phyloP scores from a whole-genome alignment of 1,140 invertebrate genomes.

The Pogonus chalceus region DNA sequence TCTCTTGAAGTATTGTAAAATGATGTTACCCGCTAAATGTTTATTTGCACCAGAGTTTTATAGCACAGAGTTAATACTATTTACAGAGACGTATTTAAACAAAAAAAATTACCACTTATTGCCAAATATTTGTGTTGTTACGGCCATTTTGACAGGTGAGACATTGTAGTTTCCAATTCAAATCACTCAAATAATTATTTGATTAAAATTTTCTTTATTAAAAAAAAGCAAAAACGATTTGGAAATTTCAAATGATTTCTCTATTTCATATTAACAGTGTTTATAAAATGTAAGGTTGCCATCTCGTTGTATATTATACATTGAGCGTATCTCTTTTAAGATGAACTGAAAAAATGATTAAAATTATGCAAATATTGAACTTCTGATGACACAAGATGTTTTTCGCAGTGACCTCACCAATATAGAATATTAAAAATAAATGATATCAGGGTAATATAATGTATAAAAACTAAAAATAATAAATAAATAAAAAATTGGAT shows the following conservation, averaged over 20 bases:
- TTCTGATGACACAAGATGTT: slow-evolving; percentile 5
- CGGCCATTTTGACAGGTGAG: slow-evolving; percentile 3
- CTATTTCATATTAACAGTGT: no score
- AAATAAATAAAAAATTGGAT: no score
- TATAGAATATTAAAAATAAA: slow-evolving; percentile 1
- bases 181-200: neutral
- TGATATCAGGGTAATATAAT: slow-evolving; percentile 4
- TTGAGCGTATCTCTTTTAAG: neutral
- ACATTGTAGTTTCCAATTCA: neutral
- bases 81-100: neutral
- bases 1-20: neutral
- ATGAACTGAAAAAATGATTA: neutral
- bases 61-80: neutral
- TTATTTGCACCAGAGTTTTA: slow-evolving; percentile 3
- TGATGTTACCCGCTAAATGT: neutral
- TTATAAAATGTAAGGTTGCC: no score
- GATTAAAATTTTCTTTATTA: neutral
- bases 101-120: neutral
- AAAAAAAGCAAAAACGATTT: neutral
- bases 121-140: neutral
- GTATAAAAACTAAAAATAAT: no score
- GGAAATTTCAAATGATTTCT: no score
- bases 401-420: slow-evolving; percentile 4
- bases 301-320: no score
- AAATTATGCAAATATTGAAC: neutral